Conservation (phyloP, 2,888 invertebrate species). For the Parnassius apollo region DNA sequence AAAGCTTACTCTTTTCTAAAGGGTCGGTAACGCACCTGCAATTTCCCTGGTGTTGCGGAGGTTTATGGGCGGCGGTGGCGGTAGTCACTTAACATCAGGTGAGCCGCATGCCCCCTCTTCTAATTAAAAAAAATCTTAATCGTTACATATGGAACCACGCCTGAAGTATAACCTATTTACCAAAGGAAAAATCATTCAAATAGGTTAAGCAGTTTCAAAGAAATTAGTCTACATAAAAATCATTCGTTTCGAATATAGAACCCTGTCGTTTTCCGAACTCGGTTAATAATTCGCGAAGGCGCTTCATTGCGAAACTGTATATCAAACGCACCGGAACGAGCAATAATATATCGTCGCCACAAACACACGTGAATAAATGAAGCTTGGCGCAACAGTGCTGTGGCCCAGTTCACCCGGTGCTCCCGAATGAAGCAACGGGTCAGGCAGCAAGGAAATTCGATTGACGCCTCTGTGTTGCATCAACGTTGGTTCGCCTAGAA, state of each 20-base stretch:
- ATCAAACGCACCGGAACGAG: conserved; percentile 1
- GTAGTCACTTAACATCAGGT: no score
- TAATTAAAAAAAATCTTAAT: no score
- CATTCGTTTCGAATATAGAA: neutral
- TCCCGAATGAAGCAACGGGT: neutral
- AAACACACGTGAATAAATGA: conserved; percentile 13
- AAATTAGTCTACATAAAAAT: no score
- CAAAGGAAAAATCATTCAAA: no score
- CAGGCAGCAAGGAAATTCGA: conserved; percentile 1
- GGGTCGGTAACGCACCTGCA: no score
- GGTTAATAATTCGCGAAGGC: neutral
- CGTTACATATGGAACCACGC: no score
- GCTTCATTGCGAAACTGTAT: neutral
- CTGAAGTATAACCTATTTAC: no score
- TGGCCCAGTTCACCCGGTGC: neutral
- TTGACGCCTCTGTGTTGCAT: neutral
- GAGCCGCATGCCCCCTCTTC: no score
- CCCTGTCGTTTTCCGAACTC: neutral
- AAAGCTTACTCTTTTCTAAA: no score
- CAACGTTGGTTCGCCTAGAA: neutral
- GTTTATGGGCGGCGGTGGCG: no score
- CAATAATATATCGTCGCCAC: neutral
- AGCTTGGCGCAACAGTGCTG: neutral
- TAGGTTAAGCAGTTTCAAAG: no score
- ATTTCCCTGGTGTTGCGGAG: no score